Evolutionary conservation across 2,113 vertebrate genomes (phyloP).

Genomic region (Tetrao urogallus): DNA sequence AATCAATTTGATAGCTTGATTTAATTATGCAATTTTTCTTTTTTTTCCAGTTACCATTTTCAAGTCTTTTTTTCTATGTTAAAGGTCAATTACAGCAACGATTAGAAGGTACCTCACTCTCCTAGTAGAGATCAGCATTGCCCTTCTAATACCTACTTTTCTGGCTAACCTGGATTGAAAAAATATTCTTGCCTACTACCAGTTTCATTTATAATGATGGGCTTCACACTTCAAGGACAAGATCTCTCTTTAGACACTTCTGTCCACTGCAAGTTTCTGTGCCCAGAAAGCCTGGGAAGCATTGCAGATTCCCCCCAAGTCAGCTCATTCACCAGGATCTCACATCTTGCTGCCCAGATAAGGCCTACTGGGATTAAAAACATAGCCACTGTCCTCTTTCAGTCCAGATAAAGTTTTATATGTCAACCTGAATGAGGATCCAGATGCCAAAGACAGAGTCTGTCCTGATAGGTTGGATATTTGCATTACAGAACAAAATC

Average conservation of each 20-base stretch:
- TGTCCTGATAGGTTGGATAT: neutral
- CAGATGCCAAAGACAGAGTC: neutral
- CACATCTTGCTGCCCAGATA: neutral
- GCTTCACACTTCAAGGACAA: neutral
- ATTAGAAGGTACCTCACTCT: neutral
- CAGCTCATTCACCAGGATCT: neutral
- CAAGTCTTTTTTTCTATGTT: neutral
- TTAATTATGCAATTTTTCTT: neutral
- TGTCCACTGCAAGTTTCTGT: neutral
- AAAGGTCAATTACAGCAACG: neutral
- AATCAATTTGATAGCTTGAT: neutral
- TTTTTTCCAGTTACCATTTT: neutral
- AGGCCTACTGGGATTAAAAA: neutral
- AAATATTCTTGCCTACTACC: neutral
- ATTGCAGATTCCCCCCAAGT: neutral
- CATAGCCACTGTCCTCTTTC: neutral
- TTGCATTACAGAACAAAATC: neutral
- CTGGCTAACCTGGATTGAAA: neutral
- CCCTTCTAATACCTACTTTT: neutral
- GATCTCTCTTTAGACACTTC: neutral
- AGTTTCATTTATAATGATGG: neutral
- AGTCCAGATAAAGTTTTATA: neutral
- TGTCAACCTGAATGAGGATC: neutral
- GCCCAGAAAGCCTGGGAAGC: neutral
- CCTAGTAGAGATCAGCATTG: neutral